A percentile compares a stretch with the other conserved stretches of the same genome.
These are phyloP conservation scores for Oscheius sp. DNA, from an alignment of 1,140 invertebrate genomes.

Conservation along the genomic window DNA sequence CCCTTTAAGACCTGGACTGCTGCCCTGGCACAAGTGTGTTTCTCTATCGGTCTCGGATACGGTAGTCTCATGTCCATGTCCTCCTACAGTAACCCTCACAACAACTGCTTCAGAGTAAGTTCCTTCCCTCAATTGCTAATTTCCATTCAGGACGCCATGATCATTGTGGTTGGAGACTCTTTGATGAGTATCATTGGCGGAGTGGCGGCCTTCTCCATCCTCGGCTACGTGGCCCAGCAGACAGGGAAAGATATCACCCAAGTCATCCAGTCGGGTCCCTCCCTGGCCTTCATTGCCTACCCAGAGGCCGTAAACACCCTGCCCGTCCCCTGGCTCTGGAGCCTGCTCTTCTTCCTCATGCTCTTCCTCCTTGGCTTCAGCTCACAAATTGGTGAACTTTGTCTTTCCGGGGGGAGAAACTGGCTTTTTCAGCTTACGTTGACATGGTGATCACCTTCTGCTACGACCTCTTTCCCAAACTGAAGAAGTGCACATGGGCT, in stretches of 20 bases:
- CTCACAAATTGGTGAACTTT: slow-evolving; percentile 49
- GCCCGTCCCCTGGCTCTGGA: slow-evolving; percentile 64
- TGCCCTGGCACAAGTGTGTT: slow-evolving; percentile 66
- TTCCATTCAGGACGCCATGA: background rate
- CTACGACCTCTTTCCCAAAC: no score
- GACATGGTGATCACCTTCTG: no score
- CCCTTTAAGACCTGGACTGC: slow-evolving; percentile 61
- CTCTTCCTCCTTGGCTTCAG: slow-evolving; percentile 62
- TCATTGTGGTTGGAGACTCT: slow-evolving; percentile 65
- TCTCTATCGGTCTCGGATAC: slow-evolving; percentile 64
- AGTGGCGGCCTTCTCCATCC: slow-evolving; percentile 69
- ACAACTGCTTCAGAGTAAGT: slow-evolving; percentile 57
- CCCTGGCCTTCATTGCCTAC: slow-evolving; percentile 59
- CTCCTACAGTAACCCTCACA: slow-evolving; percentile 64
- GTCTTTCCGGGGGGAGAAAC: no score
- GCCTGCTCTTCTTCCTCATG: slow-evolving; percentile 63
- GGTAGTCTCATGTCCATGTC: slow-evolving; percentile 66
- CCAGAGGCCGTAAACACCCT: slow-evolving; percentile 62
- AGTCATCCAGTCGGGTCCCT: slow-evolving; percentile 1
- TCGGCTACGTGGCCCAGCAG: slow-evolving; percentile 68
- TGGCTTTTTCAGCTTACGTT: no score
- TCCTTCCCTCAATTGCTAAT: background rate
- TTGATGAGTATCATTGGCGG: slow-evolving; percentile 69
- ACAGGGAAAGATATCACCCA: slow-evolving; percentile 62
- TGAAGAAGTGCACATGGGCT: no score